A percentile compares a stretch with the other conserved stretches of the same genome.
These are phyloP conservation scores for Anomalospiza imberbis DNA, from an alignment of 2,797 vertebrate genomes.

Conservation along the genomic window DNA sequence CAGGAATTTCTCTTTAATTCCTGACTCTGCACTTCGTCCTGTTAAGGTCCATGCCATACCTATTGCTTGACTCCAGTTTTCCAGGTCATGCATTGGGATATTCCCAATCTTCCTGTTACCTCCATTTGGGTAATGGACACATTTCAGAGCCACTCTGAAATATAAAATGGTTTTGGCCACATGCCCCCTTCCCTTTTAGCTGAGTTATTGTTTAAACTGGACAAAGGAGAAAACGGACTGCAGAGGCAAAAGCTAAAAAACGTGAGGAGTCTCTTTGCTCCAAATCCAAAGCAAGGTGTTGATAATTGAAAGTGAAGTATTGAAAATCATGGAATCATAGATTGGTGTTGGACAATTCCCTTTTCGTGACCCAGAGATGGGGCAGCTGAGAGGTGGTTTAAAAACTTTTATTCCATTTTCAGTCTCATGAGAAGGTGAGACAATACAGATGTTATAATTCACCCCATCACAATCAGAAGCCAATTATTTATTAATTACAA, in stretches of 20 bases:
- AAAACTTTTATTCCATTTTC: neutral
- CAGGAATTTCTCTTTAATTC: neutral
- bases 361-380: neutral
- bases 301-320: neutral
- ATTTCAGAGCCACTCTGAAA: neutral
- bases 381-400: neutral
- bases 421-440: neutral
- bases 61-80: neutral
- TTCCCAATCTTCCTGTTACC: neutral
- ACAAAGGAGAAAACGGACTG: neutral
- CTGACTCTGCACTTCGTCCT: neutral
- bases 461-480: neutral
- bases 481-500: neutral
- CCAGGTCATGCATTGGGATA: neutral
- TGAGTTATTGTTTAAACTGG: neutral
- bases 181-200: neutral
- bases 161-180: neutral
- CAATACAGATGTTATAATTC: neutral
- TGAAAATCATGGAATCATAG: neutral
- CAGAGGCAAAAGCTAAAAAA: neutral
- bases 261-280: rapidly evolving
- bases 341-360: neutral
- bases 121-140: neutral
- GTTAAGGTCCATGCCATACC: neutral
- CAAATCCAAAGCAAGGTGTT: neutral